A percentile compares a stretch with the other conserved stretches of the same genome.
Conservation (phyloP, 2,888 invertebrate species). For the Cloeon dipterum region DNA sequence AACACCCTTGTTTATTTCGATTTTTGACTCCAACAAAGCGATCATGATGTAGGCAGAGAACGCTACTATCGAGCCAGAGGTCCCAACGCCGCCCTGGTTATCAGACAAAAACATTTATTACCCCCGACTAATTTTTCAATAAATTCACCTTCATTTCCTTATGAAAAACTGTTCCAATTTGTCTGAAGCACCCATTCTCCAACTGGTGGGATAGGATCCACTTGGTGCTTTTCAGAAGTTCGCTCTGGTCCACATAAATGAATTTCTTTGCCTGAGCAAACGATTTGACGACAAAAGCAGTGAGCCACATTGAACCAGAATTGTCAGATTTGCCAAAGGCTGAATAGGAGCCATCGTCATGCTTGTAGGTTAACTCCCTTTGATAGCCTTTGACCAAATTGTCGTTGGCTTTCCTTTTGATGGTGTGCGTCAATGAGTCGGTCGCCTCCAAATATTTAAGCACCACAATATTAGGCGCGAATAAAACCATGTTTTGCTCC, state of each 20-base stretch:
- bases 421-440: constrained; percentile 24
- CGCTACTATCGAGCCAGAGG: constrained; percentile 26
- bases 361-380: constrained; percentile 49
- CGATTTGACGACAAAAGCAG: constrained; percentile 52
- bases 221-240: constrained; percentile 23
- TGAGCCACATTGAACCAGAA: constrained; percentile 49
- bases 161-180: constrained; percentile 41
- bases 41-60: constrained; percentile 45
- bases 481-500: constrained; percentile 57
- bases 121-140: background rate
- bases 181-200: constrained; percentile 55
- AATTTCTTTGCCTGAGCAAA: constrained; percentile 31
- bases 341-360: constrained; percentile 55
- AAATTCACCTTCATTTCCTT: constrained; percentile 25
- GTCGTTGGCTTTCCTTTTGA: constrained; percentile 26
- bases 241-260: constrained; percentile 26
- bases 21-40: constrained; percentile 33
- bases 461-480: constrained; percentile 49
- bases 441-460: constrained; percentile 32
- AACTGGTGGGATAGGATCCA: constrained; percentile 44
- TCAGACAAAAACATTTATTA: background rate
- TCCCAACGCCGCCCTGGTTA: constrained; percentile 11
- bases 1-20: constrained; percentile 23
- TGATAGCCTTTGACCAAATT: constrained; percentile 48
- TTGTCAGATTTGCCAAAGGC: constrained; percentile 47